Base-by-base conservation (phyloP, 2,888 invertebrate species). In the Cynaeus angustus region DNA sequence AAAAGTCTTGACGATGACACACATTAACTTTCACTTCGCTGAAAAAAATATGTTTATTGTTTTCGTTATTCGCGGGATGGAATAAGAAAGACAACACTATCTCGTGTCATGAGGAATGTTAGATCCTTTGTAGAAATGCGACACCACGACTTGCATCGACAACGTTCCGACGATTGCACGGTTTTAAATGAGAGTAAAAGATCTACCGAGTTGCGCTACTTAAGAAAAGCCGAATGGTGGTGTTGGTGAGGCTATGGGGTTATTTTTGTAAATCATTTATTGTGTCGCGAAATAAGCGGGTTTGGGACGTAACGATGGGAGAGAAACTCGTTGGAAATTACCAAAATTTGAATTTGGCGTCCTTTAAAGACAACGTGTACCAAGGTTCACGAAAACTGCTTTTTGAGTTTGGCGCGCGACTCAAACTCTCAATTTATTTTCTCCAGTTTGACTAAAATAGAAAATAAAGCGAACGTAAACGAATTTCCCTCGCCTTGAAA, bases 191-290 rank as follows among this genome's bases (percentile, higher is more conserved):
- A 46, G 45, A 58, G 58, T 45, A 13, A 10, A 58, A 30, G 28
- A 33, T 61, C 9, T 46, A 61, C 59, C 46, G 59, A 61, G 45
- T 38, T 41, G 58, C 33, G 59, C 59, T 46, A 33, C 59, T 61
- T 37, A 46, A 37, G n/a, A 16, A 46, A 59, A 59, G 59, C 59
- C 33, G 21, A 48, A 61, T 14, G 21, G 48, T 9, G 46, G n/a
- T 58, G 50, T 64, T 64, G 65, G 4, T 12, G 45, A 28, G 21
- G 28, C 56, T 8, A 12, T 26, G 46, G 45, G 59, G 45, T 45
- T 65, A 65, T 65, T 65, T 65, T 65, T 55, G 21, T 55, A 53
- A 65, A 62, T 41, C 64, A 53, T 53, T 64, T 64, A 53, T 53
- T 33, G 64, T n/a, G n/a, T 21, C 21, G 21, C 21, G 21, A 21